Evolutionary conservation across 2,797 vertebrate genomes (phyloP), one percentile per base, ranked within the genome.

Genomic region (Chaetodon trifasciatus): DNA sequence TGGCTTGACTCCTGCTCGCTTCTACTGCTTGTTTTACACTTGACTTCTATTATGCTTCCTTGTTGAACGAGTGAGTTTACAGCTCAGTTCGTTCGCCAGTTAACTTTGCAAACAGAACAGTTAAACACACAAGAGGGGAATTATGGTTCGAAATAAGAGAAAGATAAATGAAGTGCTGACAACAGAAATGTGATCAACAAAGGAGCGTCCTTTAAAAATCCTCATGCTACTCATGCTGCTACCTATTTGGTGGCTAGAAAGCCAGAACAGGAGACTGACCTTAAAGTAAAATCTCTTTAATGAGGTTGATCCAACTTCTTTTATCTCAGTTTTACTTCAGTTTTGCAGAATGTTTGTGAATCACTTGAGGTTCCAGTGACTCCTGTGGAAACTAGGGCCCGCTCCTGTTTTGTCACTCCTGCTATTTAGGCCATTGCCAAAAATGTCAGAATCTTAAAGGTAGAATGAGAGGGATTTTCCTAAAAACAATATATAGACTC

Each of bases 31-130:
- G 19, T 72, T 69, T 74, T 64, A 40, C 17, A 62, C 42, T 73
- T 76, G 35, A 66, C 70, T 83, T 66, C 66, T 39, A 47, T 70
- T 47, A 10, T 56, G 35, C 47, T 56, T 28, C 63, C 40, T 65
- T 32, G 16, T 23, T 61, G 50, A 75, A 69, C 11, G 2, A 52
- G 53, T n/a, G 47, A 13, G 15, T 63, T 66, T 62, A 52, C 44
- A 53, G 55, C 58, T 68, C 52, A 49, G 10, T 60, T 55, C 39
- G 44, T 72, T 23, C 19, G 11, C 61, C 16, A 19, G 35, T 61
- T 52, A 56, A 61, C 50, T 63, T 55, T 10, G 8, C 6, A 11
- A 64, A 53, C 53, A 16, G 37, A 3, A 21, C 11, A 70, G 47
- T 37, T 1, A 63, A 78, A 74, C 24, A 28, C 55, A 56, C 57